These are phyloP conservation scores for Gasteruption jaculator DNA, from an alignment of 2,888 invertebrate species.

Conservation along the genomic window DNA sequence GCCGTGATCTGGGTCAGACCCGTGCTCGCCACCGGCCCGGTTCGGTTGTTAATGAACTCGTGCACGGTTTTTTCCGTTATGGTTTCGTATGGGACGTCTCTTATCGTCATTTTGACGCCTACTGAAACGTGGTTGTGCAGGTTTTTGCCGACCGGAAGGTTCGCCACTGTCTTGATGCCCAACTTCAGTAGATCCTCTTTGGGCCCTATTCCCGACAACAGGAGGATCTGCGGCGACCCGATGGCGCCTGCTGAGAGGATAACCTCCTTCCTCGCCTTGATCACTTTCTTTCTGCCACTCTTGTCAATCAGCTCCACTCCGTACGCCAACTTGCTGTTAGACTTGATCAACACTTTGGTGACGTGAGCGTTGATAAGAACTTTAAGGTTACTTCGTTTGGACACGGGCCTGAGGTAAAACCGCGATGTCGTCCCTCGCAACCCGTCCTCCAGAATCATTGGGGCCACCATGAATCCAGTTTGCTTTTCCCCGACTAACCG, in stretches of 20 bases:
- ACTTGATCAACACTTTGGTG: conserved; percentile 45
- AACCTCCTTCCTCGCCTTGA: conserved; percentile 53
- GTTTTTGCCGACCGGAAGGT: conserved; percentile 45
- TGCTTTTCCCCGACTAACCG: conserved; percentile 37
- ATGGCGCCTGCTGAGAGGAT: conserved; percentile 56
- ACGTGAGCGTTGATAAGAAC: conserved; percentile 54
- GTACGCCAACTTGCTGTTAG: conserved; percentile 55
- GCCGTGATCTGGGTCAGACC: conserved; percentile 51
- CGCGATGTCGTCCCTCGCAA: conserved; percentile 54
- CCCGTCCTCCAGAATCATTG: conserved; percentile 49
- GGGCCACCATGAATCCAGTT: conserved; percentile 51
- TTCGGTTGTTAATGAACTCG: conserved; percentile 41
- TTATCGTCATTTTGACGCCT: conserved; percentile 38
- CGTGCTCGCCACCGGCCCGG: conserved; percentile 49
- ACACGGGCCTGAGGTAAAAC: conserved; percentile 50
- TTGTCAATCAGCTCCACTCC: conserved; percentile 53
- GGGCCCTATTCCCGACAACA: conserved; percentile 57
- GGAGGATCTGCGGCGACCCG: conserved; percentile 55
- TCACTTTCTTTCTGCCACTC: conserved; percentile 42
- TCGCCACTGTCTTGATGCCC: conserved; percentile 34
- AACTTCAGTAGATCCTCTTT: conserved; percentile 46
- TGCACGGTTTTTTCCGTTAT: conserved; percentile 41
- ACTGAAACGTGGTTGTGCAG: conserved; percentile 49
- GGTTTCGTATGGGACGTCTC: conserved; percentile 35
- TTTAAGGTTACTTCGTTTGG: conserved; percentile 50